phyloP scores from a whole-genome alignment of 2,888 invertebrate species.

The Erebia palarica region DNA sequence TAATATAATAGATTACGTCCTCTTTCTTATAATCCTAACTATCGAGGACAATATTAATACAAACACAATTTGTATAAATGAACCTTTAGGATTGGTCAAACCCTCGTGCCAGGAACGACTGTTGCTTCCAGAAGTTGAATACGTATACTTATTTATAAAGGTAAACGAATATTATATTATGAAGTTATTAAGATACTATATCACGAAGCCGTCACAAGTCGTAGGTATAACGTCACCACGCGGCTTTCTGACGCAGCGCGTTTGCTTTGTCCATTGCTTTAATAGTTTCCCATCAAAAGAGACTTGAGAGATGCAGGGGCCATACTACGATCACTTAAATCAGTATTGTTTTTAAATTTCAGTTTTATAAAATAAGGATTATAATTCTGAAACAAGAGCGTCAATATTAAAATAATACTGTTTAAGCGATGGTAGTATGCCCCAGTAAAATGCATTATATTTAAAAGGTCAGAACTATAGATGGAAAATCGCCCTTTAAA shows the following conservation, averaged over 20 bases:
- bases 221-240: not conserved
- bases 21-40: not conserved
- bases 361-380: no score
- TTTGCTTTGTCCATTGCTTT: not conserved
- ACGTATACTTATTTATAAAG: not conserved
- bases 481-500: not conserved
- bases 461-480: not conserved
- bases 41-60: no score
- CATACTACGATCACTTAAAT: no score
- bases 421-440: not conserved
- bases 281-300: not conserved
- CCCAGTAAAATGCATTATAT: no score
- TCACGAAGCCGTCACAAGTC: no score
- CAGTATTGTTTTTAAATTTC: no score
- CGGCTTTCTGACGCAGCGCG: not conserved
- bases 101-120: not conserved
- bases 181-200: no score
- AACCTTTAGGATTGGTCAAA: not conserved
- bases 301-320: not conserved
- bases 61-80: not conserved
- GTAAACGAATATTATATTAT: no score
- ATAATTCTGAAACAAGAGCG: no score
- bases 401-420: no score
- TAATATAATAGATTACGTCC: not conserved
- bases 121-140: not conserved